Evolutionary conservation across 2,113 vertebrate species (phyloP).

Genomic region (Seriola quinqueradiata): DNA sequence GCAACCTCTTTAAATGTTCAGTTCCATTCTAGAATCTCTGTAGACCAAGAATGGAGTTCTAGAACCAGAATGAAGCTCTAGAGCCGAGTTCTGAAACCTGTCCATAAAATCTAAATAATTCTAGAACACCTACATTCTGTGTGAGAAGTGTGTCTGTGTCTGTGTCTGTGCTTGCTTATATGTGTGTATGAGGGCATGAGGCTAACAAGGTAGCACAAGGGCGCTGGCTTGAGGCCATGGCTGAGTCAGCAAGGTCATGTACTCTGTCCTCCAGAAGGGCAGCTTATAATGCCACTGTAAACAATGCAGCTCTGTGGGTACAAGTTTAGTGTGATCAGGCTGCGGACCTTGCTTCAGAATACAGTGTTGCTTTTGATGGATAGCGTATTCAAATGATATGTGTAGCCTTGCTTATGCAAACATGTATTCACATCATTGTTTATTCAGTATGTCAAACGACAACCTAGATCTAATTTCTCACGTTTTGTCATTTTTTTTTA

Average conservation of each 20-base stretch:
- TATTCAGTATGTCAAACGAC: neutral
- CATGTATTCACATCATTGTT: neutral
- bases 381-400: neutral
- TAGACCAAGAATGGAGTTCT: neutral
- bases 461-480: neutral
- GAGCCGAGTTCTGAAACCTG: neutral
- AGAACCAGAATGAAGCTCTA: neutral
- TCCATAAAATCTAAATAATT: neutral
- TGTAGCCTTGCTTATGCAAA: neutral
- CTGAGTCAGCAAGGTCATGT: slow-evolving; percentile 63
- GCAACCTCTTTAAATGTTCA: neutral
- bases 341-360: neutral
- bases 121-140: neutral
- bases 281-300: slow-evolving; percentile 25
- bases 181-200: slow-evolving; percentile 6
- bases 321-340: neutral
- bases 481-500: slow-evolving; percentile 18
- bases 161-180: no score
- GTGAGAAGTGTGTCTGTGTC: neutral
- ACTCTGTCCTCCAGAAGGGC: slow-evolving; percentile 38
- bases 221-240: slow-evolving; percentile 56
- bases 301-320: slow-evolving; percentile 21
- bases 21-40: neutral
- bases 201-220: slow-evolving; percentile 30
- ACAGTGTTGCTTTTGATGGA: neutral